A percentile compares a stretch with the other conserved stretches of the same genome.
These are phyloP conservation scores for Leucosticte australis DNA, from an alignment of 2,113 vertebrate species.

Conservation along the genomic window DNA sequence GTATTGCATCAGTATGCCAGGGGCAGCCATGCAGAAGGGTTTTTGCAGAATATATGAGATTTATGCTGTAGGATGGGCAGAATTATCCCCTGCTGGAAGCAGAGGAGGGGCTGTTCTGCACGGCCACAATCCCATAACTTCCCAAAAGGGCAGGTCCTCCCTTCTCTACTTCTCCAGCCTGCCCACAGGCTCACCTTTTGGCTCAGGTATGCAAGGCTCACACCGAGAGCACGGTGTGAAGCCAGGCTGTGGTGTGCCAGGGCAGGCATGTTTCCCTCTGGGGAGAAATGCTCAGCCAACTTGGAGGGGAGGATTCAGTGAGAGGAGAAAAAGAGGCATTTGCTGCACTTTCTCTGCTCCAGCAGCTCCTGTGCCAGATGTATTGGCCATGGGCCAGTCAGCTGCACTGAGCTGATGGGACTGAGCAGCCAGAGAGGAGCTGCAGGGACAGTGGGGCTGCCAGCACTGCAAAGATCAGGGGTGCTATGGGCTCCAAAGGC, in stretches of 20 bases:
- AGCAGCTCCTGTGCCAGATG: slow-evolving; percentile 43
- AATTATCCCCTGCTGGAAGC: neutral
- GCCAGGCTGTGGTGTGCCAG: neutral
- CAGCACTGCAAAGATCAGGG: slow-evolving; percentile 9
- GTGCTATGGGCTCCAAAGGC: slow-evolving; percentile 8
- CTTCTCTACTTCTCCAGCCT: neutral
- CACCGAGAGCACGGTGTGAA: neutral
- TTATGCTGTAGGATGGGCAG: neutral
- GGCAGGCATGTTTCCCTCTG: neutral
- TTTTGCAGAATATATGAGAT: neutral
- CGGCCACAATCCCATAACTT: neutral
- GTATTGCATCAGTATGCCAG: neutral
- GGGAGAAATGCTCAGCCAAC: neutral
- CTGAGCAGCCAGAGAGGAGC: neutral
- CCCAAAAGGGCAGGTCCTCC: neutral
- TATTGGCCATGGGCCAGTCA: slow-evolving; percentile 47
- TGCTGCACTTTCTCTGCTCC: slow-evolving; percentile 36
- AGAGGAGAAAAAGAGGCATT: slow-evolving; percentile 22
- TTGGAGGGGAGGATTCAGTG: neutral
- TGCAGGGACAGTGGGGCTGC: slow-evolving; percentile 20
- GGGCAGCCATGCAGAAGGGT: neutral
- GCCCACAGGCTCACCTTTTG: neutral
- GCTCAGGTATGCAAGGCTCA: neutral
- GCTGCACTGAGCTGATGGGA: slow-evolving; percentile 37
- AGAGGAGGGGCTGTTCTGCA: neutral